These are phyloP conservation scores for Cnemophilus loriae DNA, from an alignment of 2,113 vertebrate species.

Conservation along the genomic window DNA sequence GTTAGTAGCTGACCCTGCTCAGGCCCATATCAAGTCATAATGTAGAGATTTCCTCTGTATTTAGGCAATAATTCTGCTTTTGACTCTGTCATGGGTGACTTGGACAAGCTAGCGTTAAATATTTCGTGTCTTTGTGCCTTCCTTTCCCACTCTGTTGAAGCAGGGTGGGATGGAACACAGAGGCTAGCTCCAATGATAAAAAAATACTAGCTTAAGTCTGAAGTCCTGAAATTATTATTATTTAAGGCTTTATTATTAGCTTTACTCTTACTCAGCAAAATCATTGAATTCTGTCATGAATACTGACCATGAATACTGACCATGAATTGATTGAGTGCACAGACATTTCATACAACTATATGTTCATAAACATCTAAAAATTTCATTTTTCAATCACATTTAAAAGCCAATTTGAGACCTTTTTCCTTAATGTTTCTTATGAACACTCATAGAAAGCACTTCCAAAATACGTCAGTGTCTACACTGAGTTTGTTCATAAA, in stretches of 20 bases:
- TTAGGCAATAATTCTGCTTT: neutral
- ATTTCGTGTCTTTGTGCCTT: neutral
- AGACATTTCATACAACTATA: neutral
- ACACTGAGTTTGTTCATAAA: neutral
- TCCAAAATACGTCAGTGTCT: neutral
- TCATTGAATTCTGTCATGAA: neutral
- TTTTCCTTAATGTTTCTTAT: neutral
- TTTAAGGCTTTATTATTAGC: neutral
- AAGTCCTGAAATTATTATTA: neutral
- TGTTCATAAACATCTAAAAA: neutral
- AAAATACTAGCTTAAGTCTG: neutral
- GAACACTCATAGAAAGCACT: neutral
- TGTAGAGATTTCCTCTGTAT: neutral
- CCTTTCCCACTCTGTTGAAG: neutral
- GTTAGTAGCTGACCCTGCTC: neutral
- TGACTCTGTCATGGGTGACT: neutral
- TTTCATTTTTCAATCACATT: neutral
- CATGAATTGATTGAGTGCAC: neutral
- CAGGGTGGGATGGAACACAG: neutral
- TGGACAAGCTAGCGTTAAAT: neutral
- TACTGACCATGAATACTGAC: neutral
- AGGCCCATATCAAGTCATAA: accelerated
- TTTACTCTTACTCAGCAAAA: neutral
- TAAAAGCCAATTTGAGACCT: neutral
- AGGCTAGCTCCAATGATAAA: neutral